Percentiles rank a stretch among this genome's conserved stretches.
Evolutionary conservation across 2,797 vertebrate genomes (phyloP).

Genomic region (Rhinogobio ventralis): DNA sequence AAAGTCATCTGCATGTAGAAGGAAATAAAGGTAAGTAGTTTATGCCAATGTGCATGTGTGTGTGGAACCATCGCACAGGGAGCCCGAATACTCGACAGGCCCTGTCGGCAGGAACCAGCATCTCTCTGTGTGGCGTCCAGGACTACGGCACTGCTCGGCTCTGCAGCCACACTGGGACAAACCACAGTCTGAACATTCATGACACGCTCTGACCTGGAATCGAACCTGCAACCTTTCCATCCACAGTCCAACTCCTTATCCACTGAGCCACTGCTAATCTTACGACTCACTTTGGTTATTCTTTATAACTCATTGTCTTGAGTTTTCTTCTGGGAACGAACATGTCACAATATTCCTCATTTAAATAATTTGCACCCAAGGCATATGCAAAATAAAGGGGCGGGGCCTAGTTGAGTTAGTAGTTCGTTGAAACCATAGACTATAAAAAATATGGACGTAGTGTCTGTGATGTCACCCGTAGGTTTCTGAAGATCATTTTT

Average conservation of each 20-base stretch:
- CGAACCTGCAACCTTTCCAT: slow-evolving; percentile 2
- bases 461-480: too few relatives aligned
- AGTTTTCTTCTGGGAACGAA: too few relatives aligned
- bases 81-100: slow-evolving; percentile 56
- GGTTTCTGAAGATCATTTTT: too few relatives aligned
- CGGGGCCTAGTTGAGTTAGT: too few relatives aligned
- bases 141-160: slow-evolving; percentile 69
- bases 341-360: too few relatives aligned
- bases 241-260: neutral
- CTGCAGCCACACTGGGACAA: slow-evolving; percentile 67
- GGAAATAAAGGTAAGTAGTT: neutral
- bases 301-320: too few relatives aligned
- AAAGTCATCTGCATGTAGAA: slow-evolving; percentile 70
- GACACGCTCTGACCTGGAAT: neutral
- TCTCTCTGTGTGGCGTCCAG: slow-evolving; percentile 75
- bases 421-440: too few relatives aligned
- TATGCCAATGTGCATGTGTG: slow-evolving; percentile 70
- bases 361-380: too few relatives aligned
- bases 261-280: neutral
- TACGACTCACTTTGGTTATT: too few relatives aligned
- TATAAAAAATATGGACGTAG: too few relatives aligned
- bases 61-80: slow-evolving; percentile 81
- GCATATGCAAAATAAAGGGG: too few relatives aligned
- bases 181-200: slow-evolving; percentile 68
- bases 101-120: slow-evolving; percentile 83